Percentiles rank a stretch among this genome's conserved stretches.
phyloP scores from a whole-genome alignment of 2,888 invertebrate species.

The Serrognathus titanus region DNA sequence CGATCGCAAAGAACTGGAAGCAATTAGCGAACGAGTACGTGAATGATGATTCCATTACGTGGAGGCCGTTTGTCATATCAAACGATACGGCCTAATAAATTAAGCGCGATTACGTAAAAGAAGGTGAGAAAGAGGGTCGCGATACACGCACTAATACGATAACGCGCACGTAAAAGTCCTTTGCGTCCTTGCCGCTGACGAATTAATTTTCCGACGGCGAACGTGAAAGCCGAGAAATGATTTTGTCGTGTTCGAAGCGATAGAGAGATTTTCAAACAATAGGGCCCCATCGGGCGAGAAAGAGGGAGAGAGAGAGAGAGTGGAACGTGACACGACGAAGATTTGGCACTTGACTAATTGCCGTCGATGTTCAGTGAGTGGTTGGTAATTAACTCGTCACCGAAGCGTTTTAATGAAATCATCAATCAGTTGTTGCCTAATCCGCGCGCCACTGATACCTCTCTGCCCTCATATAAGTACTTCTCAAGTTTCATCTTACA shows the following conservation, averaged over 20 bases:
- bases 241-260: no score
- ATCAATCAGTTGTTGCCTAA: conserved; percentile 36
- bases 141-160: no score
- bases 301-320: not conserved
- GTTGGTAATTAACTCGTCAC: conserved; percentile 42
- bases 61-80: no score
- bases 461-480: not conserved
- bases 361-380: conserved; percentile 39
- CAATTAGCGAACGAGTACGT: conserved; percentile 8
- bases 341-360: conserved; percentile 40
- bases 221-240: no score
- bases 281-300: no score
- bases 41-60: conserved; percentile 1
- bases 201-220: no score
- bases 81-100: no score
- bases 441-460: conserved; percentile 7
- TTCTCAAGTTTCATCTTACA: not conserved
- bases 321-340: conserved; percentile 16
- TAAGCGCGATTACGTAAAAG: no score
- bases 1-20: not conserved
- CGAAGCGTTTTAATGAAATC: conserved; percentile 40
- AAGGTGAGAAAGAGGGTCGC: no score
- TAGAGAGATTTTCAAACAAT: no score
- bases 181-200: no score
- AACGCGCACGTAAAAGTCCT: no score